phyloP scores from a whole-genome alignment of 2,113 vertebrate genomes.

The Podocnemis expansa region DNA sequence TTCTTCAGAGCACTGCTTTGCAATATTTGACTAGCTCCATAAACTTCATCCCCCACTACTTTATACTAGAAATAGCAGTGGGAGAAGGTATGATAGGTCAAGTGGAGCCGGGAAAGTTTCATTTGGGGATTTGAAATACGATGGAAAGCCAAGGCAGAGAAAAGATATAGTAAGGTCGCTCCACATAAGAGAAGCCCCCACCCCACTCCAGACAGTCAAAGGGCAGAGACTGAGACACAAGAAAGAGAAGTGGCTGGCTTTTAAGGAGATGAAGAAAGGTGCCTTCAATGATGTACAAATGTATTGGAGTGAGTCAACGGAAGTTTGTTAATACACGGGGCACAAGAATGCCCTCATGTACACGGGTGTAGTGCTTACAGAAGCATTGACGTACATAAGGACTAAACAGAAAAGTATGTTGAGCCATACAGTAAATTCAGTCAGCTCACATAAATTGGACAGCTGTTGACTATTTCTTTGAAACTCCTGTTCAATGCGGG shows the following conservation, averaged over 20 bases:
- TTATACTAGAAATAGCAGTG: neutral
- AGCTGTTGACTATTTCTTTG: neutral
- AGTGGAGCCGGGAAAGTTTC: neutral
- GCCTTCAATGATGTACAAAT: neutral
- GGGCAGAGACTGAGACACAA: neutral
- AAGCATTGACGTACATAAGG: neutral
- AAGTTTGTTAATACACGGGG: neutral
- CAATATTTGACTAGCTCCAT: neutral
- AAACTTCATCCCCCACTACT: neutral
- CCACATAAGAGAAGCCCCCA: neutral
- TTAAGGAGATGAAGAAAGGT: neutral
- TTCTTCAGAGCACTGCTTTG: neutral
- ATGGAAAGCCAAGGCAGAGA: neutral
- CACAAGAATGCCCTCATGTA: neutral
- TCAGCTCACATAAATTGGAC: neutral
- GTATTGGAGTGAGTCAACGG: neutral
- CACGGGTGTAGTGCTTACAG: neutral
- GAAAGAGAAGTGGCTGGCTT: neutral
- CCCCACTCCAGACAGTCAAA: neutral
- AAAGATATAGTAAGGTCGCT: too few relatives aligned
- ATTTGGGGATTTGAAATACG: neutral
- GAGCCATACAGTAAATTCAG: neutral
- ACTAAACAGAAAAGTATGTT: neutral
- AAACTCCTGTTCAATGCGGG: neutral
- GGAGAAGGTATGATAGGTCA: neutral